phyloP scores from a whole-genome alignment of 2,888 invertebrate genomes.

The Isotomurus palustris region DNA sequence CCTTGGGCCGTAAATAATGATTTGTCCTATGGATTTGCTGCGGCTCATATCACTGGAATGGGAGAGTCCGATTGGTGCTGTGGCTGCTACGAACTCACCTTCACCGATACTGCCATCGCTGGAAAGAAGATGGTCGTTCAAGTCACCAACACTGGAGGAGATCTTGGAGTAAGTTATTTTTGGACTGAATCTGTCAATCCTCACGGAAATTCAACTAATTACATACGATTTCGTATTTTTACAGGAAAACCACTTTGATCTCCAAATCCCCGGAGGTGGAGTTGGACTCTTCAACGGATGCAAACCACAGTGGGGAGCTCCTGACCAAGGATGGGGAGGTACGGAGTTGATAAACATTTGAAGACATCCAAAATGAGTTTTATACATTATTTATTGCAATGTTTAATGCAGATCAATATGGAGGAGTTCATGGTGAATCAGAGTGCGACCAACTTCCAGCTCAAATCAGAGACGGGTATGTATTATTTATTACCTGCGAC shows the following conservation, averaged over 20 bases:
- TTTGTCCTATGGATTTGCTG: constrained; percentile 20
- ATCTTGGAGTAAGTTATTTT: constrained; percentile 18
- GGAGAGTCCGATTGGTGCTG: constrained; percentile 27
- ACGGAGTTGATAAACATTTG: neutral
- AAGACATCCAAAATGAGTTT: neutral
- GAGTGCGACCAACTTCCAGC: constrained; percentile 23
- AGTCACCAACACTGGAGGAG: constrained; percentile 32
- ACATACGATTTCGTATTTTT: neutral
- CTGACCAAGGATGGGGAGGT: constrained; percentile 22
- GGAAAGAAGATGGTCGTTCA: constrained; percentile 31
- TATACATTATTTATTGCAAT: neutral
- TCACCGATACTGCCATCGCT: constrained; percentile 20
- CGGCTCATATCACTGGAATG: constrained; percentile 17
- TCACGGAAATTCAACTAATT: neutral
- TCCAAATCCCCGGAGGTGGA: constrained; percentile 34
- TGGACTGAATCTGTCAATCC: neutral
- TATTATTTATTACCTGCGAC: neutral
- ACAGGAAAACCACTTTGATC: constrained; percentile 30
- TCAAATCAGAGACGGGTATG: constrained; percentile 19
- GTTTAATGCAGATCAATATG: constrained; percentile 15
- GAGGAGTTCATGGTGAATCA: constrained; percentile 13
- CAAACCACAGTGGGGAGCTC: constrained; percentile 26
- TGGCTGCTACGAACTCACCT: constrained; percentile 27
- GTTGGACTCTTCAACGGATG: constrained; percentile 35
- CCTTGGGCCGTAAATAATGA: constrained; percentile 23